phyloP scores from a whole-genome alignment of 2,797 vertebrate genomes.

The Hypotaenidia philippensis region DNA sequence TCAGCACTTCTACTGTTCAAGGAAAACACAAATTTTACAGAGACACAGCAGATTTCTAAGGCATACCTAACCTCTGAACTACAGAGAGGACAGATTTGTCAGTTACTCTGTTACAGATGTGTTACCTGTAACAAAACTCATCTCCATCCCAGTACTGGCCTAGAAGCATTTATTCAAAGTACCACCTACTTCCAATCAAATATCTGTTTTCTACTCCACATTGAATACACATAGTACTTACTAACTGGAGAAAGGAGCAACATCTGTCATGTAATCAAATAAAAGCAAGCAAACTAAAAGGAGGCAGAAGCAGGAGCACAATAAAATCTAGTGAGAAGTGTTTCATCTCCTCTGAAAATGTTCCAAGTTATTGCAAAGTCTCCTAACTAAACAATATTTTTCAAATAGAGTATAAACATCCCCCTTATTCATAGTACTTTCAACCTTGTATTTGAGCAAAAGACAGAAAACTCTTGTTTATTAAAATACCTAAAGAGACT shows the following conservation, averaged over 20 bases:
- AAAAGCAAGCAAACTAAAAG: neutral
- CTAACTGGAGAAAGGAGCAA: neutral
- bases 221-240: neutral
- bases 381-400: neutral
- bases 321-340: neutral
- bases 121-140: neutral
- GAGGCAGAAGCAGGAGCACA: neutral
- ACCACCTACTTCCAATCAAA: neutral
- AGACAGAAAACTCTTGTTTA: neutral
- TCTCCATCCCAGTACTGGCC: neutral
- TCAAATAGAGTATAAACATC: neutral
- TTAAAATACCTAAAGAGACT: neutral
- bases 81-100: neutral
- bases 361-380: neutral
- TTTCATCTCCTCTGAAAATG: fast-evolving
- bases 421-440: neutral
- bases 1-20: neutral
- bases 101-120: neutral
- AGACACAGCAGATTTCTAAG: neutral
- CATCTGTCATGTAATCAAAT: neutral
- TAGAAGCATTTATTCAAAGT: neutral
- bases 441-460: neutral
- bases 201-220: neutral
- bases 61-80: neutral
- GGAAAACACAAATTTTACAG: neutral